These are phyloP conservation scores for Shargacucullia verbasci DNA, from an alignment of 2,888 invertebrate species.

Conservation along the genomic window DNA sequence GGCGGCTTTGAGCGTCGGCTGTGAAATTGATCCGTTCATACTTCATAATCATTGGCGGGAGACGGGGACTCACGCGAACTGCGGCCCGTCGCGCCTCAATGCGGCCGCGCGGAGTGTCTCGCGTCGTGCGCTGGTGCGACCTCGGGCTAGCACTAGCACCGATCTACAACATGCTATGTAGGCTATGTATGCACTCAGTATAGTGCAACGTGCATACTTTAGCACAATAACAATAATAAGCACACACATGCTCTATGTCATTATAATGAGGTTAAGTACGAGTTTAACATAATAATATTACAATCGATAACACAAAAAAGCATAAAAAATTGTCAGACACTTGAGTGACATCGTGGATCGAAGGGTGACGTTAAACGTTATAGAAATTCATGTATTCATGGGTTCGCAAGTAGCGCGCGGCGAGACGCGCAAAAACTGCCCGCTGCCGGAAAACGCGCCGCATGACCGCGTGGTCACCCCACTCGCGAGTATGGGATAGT, in stretches of 20 bases:
- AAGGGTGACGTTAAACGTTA: slow-evolving; percentile 54
- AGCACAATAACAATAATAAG: neutral
- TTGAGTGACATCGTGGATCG: slow-evolving; percentile 45
- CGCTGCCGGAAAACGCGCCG: slow-evolving; percentile 32
- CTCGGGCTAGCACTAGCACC: neutral
- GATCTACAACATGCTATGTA: neutral
- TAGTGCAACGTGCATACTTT: neutral
- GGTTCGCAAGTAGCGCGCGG: slow-evolving; percentile 45
- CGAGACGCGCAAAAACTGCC: slow-evolving; percentile 54
- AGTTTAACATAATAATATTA: slow-evolving; percentile 9
- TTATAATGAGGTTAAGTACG: slow-evolving; percentile 1
- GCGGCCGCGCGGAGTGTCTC: slow-evolving; percentile 20
- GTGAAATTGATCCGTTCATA: slow-evolving; percentile 81
- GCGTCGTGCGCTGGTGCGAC: neutral
- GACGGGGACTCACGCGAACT: slow-evolving; percentile 56
- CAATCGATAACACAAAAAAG: slow-evolving; percentile 7
- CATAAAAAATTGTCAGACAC: slow-evolving; percentile 8
- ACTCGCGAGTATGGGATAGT: neutral
- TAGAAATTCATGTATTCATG: slow-evolving; percentile 58
- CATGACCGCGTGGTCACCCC: slow-evolving; percentile 1
- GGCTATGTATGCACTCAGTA: neutral
- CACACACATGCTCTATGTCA: neutral
- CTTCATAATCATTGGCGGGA: slow-evolving; percentile 77
- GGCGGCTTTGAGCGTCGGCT: slow-evolving; percentile 70
- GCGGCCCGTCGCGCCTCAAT: slow-evolving; percentile 38